Evolutionary conservation across 30 jellyfish, hydroid and myxozoan species (phyloP).

Genomic region (Sanderia malayensis): DNA sequence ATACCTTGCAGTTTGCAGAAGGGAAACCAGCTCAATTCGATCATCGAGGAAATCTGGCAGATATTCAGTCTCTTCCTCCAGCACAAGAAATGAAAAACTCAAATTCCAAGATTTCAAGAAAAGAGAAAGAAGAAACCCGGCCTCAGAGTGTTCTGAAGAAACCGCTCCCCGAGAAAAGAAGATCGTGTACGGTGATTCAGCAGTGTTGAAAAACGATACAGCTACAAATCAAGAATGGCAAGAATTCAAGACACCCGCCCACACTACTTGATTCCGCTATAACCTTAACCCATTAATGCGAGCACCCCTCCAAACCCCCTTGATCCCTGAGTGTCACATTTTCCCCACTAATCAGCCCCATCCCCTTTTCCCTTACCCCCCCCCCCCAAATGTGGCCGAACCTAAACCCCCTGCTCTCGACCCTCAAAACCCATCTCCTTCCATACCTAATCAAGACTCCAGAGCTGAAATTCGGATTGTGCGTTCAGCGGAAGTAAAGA

Average conservation of each 20-base stretch:
- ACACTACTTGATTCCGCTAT: neutral
- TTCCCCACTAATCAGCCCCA: constrained; percentile 11
- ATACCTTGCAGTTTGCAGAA: too few relatives aligned
- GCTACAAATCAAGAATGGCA: too few relatives aligned
- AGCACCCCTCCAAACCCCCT: constrained; percentile 30
- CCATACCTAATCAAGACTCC: neutral
- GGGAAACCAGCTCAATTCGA: too few relatives aligned
- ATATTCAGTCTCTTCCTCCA: too few relatives aligned
- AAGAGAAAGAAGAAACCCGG: too few relatives aligned
- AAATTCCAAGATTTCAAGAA: too few relatives aligned
- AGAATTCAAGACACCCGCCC: too few relatives aligned
- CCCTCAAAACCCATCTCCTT: neutral
- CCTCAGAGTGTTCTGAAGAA: neutral
- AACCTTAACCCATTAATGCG: neutral
- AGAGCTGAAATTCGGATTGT: constrained; percentile 3
- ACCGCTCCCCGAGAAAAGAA: too few relatives aligned
- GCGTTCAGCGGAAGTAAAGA: too few relatives aligned
- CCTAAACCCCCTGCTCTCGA: neutral
- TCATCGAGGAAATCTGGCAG: too few relatives aligned
- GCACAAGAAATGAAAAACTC: constrained; percentile 6
- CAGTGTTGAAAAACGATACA: too few relatives aligned
- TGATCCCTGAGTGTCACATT: constrained; percentile 19
- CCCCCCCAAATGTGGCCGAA: neutral
- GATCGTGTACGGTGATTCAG: too few relatives aligned
- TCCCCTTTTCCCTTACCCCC: constrained; percentile 8